Evolutionary conservation across 1,140 invertebrate species (phyloP).

Genomic region (Brachionus plicatilis): DNA sequence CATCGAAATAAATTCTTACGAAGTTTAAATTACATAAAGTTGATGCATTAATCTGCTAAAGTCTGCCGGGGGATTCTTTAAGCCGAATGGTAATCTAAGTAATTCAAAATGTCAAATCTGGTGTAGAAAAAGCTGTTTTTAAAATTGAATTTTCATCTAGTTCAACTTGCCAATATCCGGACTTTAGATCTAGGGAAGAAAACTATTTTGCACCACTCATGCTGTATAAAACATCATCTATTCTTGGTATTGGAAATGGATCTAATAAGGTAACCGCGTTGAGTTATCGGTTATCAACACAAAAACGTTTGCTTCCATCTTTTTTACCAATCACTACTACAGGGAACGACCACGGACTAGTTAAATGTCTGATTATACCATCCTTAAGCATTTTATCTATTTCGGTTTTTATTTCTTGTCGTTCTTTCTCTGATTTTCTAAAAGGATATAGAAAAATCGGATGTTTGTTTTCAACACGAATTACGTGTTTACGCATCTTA

Average conservation of each 20-base stretch:
- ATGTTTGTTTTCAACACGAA: not conserved
- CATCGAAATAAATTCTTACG: conserved; percentile 58
- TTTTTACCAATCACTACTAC: not conserved
- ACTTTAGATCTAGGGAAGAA: not conserved
- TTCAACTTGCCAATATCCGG: too few relatives aligned
- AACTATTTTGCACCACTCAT: conserved; percentile 1
- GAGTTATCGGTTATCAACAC: too few relatives aligned
- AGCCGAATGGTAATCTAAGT: conserved; percentile 52
- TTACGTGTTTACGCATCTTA: not conserved
- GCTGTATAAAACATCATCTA: not conserved
- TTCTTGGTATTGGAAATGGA: not conserved
- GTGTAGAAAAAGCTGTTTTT: not conserved
- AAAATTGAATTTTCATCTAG: not conserved
- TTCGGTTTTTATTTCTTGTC: not conserved
- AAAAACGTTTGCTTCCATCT: not conserved
- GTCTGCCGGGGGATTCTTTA: conserved; percentile 50
- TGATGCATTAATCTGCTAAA: conserved; percentile 58
- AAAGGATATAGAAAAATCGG: not conserved
- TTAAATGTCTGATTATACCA: not conserved
- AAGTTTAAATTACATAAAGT: conserved; percentile 49
- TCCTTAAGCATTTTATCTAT: not conserved
- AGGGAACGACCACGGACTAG: not conserved
- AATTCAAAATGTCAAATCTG: conserved; percentile 2
- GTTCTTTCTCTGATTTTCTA: not conserved
- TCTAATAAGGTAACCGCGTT: not conserved